Evolutionary conservation across 2,113 vertebrate genomes (phyloP), one percentile per base, ranked within the genome.

Genomic region (Coreoperca whiteheadi): DNA sequence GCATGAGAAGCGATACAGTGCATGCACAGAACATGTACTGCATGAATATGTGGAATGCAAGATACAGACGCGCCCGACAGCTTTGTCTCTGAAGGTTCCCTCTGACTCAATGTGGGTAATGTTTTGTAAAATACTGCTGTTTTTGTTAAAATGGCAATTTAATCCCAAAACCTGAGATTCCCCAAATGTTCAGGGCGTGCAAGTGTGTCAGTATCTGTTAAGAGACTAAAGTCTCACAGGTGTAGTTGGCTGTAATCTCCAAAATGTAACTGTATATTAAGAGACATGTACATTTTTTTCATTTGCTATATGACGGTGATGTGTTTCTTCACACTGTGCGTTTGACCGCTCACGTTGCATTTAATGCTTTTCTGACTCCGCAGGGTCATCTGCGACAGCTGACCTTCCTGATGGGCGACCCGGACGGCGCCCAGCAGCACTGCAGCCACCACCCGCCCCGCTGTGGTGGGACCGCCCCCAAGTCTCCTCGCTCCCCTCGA

Each of bases 331-430:
- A 25, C 12, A 30, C 20, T 51, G 37, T 77, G 10, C 64, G 48
- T 41, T 60, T 48, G 25, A 43, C 68, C 8, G 4, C 59, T 84
- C 46, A 25, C 14, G 2, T 2, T 16, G 4, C 14, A 3, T 72
- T 32, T 60, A 0, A 56, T 5, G 28, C n/a, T n/a, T 28, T 6
- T 61, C 46, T 10, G 0, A 69, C n/a, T 89, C 28, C 73, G 1
- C 90, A 98, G 97, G 97, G 97, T 1, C 69, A 94, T 21, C 85
- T 97, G 12, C 92, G 91, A n/a, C 96, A 98, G 77, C 84, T 97
- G 89, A 92, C 81, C 66, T 96, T 97, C 2, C 32, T 96, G 75
- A 96, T 97, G 95, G 96, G 94, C 0, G 94, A 97, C 43, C 92
- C 96, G 0, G 89, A 86, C 1, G 96, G 95, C 0, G 97, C 96